phyloP scores from a whole-genome alignment of 92 coral and sea anemone species.

The Micromussa lordhowensis region DNA sequence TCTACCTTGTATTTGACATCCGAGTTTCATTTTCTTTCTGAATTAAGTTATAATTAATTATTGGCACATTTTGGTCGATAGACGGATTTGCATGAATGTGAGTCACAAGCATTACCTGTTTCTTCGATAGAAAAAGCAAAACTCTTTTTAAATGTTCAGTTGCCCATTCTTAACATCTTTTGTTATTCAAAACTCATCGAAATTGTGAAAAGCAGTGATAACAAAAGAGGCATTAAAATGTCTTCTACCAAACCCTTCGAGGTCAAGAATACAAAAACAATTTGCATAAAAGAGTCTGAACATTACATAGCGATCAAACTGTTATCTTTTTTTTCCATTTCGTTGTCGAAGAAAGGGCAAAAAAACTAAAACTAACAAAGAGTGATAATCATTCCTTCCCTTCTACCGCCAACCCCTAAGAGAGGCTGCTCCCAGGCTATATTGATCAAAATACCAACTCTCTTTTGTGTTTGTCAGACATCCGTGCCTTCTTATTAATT shows the following conservation, averaged over 20 bases:
- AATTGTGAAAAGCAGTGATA: background rate
- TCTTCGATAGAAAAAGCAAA: background rate
- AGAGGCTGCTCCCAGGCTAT: no score
- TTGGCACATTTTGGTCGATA: background rate
- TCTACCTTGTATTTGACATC: no score
- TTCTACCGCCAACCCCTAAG: no score
- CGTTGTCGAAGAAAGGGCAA: background rate
- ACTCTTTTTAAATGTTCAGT: background rate
- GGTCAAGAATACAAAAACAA: background rate
- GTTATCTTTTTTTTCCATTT: background rate
- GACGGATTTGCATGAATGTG: background rate
- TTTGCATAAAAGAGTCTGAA: background rate
- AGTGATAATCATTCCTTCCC: no score
- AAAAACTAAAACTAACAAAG: no score
- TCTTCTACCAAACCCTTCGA: background rate
- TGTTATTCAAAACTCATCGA: background rate
- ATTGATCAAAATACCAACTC: no score
- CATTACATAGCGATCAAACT: background rate
- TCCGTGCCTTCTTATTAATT: no score
- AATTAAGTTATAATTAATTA: no score
- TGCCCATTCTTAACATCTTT: background rate
- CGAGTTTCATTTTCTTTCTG: background rate
- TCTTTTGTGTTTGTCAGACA: no score
- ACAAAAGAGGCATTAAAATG: conserved; percentile 1
- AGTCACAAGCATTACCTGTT: background rate